Conservation (phyloP, 2,113 vertebrate species). For the Paedocypris sp. region DNA sequence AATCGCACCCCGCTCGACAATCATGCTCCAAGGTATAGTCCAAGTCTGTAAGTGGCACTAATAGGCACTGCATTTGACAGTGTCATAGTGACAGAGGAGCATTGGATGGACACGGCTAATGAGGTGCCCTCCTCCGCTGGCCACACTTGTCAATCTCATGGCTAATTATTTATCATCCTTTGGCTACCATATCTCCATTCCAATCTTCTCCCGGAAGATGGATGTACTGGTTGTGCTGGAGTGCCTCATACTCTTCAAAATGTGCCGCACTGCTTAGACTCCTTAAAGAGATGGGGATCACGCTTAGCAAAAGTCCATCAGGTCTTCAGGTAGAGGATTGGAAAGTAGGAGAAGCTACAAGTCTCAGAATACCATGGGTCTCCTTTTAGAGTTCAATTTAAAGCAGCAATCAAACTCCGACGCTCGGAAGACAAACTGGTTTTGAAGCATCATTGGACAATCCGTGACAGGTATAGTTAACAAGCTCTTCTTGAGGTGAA, state of each 20-base stretch:
- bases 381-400: too few relatives aligned
- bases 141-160: slow-evolving; percentile 46
- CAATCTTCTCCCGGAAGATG: background rate
- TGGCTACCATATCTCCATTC: slow-evolving; percentile 14
- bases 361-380: too few relatives aligned
- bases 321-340: too few relatives aligned
- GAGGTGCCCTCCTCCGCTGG: slow-evolving; percentile 40
- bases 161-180: slow-evolving; percentile 46
- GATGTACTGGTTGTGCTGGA: background rate
- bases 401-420: too few relatives aligned
- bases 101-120: slow-evolving; percentile 50
- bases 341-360: too few relatives aligned
- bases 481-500: too few relatives aligned
- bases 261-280: background rate
- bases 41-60: slow-evolving; percentile 61
- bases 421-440: too few relatives aligned
- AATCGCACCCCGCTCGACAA: slow-evolving; percentile 15
- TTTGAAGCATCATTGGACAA: too few relatives aligned
- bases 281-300: background rate
- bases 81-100: slow-evolving; percentile 42
- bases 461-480: too few relatives aligned
- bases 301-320: background rate
- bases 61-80: slow-evolving; percentile 58
- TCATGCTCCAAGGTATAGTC: slow-evolving; percentile 16
- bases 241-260: background rate